These are phyloP conservation scores for Yponomeuta sedellus DNA, from an alignment of 2,888 invertebrate genomes.

Conservation along the genomic window DNA sequence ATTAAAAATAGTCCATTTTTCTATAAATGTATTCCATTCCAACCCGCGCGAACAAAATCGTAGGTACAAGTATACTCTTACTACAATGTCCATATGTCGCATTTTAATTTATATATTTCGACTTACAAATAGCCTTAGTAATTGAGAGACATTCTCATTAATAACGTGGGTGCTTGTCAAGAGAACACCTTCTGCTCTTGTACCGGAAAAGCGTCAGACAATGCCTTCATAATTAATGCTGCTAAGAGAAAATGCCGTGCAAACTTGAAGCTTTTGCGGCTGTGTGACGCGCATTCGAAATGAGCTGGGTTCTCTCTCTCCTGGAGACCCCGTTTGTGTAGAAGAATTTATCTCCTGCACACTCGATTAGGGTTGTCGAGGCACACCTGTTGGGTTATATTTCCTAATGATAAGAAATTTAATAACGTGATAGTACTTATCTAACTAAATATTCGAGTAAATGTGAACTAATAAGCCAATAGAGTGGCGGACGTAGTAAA, in stretches of 20 bases:
- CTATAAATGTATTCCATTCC: too few species aligned
- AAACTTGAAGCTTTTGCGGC: neutral
- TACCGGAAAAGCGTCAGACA: neutral
- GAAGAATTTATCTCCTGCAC: neutral
- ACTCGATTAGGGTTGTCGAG: neutral
- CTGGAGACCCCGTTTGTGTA: neutral
- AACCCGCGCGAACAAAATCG: too few species aligned
- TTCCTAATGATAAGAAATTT: too few species aligned
- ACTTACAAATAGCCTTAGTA: neutral
- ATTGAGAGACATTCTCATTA: neutral
- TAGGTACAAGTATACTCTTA: too few species aligned
- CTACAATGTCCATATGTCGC: too few species aligned
- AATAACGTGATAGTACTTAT: too few species aligned
- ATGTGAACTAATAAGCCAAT: too few species aligned
- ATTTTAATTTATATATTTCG: too few species aligned
- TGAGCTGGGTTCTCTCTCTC: neutral
- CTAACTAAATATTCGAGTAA: too few species aligned
- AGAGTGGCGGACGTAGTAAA: too few species aligned
- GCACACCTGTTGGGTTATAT: neutral
- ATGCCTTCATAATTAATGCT: slow-evolving; percentile 31
- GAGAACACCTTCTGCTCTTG: neutral
- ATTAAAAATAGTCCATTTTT: too few species aligned
- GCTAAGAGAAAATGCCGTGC: slow-evolving; percentile 30
- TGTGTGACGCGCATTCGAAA: slow-evolving; percentile 8
- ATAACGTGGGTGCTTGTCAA: neutral